Evolutionary conservation across 92 coral and sea anemone genomes (phyloP).

Genomic region (Phenganax marumi): DNA sequence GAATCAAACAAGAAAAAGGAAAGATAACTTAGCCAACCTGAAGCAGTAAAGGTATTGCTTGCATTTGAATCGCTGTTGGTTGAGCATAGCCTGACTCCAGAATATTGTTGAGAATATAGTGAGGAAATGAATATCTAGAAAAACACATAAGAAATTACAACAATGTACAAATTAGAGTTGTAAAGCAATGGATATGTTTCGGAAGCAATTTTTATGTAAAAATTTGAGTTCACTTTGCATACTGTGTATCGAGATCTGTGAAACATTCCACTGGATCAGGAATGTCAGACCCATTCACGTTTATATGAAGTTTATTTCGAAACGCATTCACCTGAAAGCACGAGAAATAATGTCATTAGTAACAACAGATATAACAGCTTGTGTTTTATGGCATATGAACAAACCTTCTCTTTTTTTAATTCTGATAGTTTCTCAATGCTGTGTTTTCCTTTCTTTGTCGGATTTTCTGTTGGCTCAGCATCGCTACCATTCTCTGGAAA

Average conservation of each 20-base stretch:
- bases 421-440: slow-evolving; percentile 60
- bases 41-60: slow-evolving; percentile 80
- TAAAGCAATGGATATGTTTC: not conserved
- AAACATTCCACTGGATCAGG: slow-evolving; percentile 80
- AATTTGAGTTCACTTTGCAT: not conserved
- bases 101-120: slow-evolving; percentile 71
- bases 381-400: not conserved
- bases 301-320: slow-evolving; percentile 68
- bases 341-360: not conserved
- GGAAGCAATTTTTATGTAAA: not conserved
- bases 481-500: slow-evolving; percentile 12
- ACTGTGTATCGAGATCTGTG: slow-evolving; percentile 74
- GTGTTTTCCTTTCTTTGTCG: slow-evolving; percentile 13
- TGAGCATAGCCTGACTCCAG: slow-evolving; percentile 67
- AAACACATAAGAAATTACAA: not conserved
- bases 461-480: slow-evolving; percentile 12
- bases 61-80: slow-evolving; percentile 95
- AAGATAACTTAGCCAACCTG: slow-evolving; percentile 58
- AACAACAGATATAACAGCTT: too few species aligned
- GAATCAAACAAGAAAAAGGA: too few species aligned
- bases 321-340: slow-evolving; percentile 62
- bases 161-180: not conserved
- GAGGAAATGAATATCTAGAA: slow-evolving; percentile 72
- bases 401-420: slow-evolving; percentile 70
- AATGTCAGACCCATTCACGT: slow-evolving; percentile 86